A percentile compares a stretch with the other conserved stretches of the same genome.
These are phyloP conservation scores for Platyscapa corneri DNA, from an alignment of 1,140 invertebrate genomes.

Conservation along the genomic window DNA sequence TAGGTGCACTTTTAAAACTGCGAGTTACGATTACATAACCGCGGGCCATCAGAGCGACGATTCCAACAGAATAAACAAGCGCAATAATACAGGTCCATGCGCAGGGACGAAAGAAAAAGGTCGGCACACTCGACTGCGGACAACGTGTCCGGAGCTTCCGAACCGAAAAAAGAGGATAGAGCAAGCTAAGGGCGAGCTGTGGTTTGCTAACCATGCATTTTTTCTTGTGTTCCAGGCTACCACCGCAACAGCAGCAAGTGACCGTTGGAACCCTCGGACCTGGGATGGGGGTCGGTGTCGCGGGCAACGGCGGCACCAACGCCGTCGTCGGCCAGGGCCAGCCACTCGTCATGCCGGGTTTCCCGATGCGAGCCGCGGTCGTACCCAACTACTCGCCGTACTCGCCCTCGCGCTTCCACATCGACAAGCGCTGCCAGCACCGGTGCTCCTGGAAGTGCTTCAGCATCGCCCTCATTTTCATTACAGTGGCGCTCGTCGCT, in stretches of 20 bases:
- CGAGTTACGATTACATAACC: neutral
- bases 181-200: too few relatives aligned
- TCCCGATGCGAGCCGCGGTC: slow-evolving; percentile 82
- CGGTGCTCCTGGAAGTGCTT: slow-evolving; percentile 96
- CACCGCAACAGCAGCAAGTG: slow-evolving; percentile 72
- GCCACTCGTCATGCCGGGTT: slow-evolving; percentile 84
- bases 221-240: slow-evolving; percentile 68
- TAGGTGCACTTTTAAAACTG: neutral
- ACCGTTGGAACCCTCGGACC: slow-evolving; percentile 68
- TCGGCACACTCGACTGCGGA: neutral
- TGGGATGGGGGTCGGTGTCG: slow-evolving; percentile 60
- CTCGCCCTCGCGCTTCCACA: slow-evolving; percentile 93
- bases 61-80: too few relatives aligned
- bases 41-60: too few relatives aligned
- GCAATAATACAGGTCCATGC: neutral
- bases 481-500: slow-evolving; percentile 89
- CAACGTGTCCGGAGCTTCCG: neutral
- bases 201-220: too few relatives aligned
- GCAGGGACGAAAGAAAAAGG: neutral
- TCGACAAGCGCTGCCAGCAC: slow-evolving; percentile 93
- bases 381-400: slow-evolving; percentile 87
- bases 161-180: neutral
- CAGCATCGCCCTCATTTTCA: slow-evolving; percentile 91
- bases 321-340: slow-evolving; percentile 49
- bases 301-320: slow-evolving; percentile 70